Conservation (phyloP, 2,888 invertebrate species). For the Ormyrus thymus region DNA sequence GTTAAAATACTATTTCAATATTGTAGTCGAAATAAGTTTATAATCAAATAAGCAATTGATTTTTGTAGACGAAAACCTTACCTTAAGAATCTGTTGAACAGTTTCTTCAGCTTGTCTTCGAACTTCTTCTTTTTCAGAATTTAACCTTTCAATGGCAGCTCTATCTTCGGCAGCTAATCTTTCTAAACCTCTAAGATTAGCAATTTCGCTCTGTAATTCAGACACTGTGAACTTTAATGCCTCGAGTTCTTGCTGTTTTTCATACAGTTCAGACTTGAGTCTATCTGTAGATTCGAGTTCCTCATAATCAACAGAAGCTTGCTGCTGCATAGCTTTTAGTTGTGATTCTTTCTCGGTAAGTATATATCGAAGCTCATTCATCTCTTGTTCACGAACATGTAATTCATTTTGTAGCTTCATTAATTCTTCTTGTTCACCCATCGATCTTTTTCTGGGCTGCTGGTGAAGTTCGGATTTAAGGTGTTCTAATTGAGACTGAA, state of each 20-base stretch:
- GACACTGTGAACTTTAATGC: constrained; percentile 57
- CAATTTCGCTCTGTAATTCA: constrained; percentile 60
- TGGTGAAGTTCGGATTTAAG: constrained; percentile 7
- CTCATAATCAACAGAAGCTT: constrained; percentile 62
- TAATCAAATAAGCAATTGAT: too few relatives aligned
- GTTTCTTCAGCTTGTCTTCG: constrained; percentile 60
- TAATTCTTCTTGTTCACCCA: constrained; percentile 63
- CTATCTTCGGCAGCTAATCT: constrained; percentile 59
- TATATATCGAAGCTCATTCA: constrained; percentile 63
- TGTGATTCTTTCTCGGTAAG: constrained; percentile 65
- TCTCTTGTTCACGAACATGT: constrained; percentile 64
- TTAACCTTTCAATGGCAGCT: constrained; percentile 59
- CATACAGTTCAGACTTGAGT: constrained; percentile 61
- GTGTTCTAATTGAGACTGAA: constrained; percentile 19
- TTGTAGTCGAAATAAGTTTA: too few relatives aligned
- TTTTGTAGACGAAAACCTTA: not conserved
- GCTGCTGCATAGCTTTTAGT: constrained; percentile 61
- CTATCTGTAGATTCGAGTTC: constrained; percentile 60
- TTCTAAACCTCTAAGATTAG: constrained; percentile 58
- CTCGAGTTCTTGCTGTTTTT: constrained; percentile 64
- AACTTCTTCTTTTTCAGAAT: constrained; percentile 63
- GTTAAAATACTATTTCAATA: too few relatives aligned
- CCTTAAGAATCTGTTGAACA: constrained; percentile 53
- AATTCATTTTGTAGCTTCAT: constrained; percentile 65
- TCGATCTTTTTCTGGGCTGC: constrained; percentile 42